A percentile compares a stretch with the other conserved stretches of the same genome.
Evolutionary conservation across 2,113 vertebrate species (phyloP).

Genomic region (Prionailurus bengalensis): DNA sequence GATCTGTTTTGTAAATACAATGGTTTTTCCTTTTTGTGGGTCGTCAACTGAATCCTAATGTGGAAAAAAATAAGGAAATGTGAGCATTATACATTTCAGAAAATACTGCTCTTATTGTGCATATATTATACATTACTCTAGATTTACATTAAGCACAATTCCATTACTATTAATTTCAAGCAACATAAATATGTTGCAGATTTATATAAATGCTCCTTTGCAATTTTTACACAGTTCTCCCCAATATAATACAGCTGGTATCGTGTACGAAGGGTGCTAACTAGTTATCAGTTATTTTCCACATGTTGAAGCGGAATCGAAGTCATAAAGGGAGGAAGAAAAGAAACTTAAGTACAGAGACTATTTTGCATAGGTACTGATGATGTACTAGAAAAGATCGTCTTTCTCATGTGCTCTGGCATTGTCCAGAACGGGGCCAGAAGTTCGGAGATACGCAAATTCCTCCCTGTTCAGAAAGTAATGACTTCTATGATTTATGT

Average conservation of each 20-base stretch:
- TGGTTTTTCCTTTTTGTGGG: constrained; percentile 24
- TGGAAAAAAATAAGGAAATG: not conserved
- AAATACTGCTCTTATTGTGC: not conserved
- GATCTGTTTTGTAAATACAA: constrained; percentile 56
- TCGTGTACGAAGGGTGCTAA: not conserved
- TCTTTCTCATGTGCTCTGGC: too few relatives aligned
- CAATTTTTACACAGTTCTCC: not conserved
- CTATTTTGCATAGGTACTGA: not conserved
- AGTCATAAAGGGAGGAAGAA: not conserved
- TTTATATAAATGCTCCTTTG: not conserved
- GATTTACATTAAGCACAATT: not conserved
- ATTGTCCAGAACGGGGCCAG: not conserved
- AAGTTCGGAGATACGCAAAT: not conserved
- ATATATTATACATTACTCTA: not conserved
- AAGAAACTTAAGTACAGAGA: too few relatives aligned
- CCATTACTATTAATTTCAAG: not conserved
- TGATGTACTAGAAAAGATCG: not conserved
- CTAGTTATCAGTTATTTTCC: not conserved
- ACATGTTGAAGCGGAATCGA: not conserved
- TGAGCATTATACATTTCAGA: not conserved
- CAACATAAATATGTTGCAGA: not conserved
- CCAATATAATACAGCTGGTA: not conserved
- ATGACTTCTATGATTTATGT: not conserved
- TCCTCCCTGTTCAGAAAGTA: not conserved
- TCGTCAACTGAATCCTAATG: not conserved